Percentiles rank a stretch among this genome's conserved stretches.
Conservation (phyloP, 2,888 invertebrate genomes). For the Ceraclea dissimilis region DNA sequence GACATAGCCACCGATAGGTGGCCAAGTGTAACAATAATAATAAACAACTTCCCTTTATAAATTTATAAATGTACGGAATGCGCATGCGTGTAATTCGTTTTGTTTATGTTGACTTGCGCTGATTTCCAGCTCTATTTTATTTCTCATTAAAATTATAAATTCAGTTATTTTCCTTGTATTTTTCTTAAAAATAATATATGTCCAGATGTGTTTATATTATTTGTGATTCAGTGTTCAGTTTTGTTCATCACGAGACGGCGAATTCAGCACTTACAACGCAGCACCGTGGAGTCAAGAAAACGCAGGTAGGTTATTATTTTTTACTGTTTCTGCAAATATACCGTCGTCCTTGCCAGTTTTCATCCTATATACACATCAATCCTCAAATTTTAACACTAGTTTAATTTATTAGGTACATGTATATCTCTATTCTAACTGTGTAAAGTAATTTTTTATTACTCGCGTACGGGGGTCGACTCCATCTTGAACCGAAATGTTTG, state of each 20-base stretch:
- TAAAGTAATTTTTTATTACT: not conserved
- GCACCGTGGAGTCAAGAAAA: slow-evolving; percentile 55
- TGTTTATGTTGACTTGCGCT: slow-evolving; percentile 24
- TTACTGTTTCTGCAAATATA: not conserved
- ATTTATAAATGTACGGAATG: slow-evolving; percentile 6
- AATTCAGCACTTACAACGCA: slow-evolving; percentile 39
- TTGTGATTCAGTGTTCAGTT: slow-evolving; percentile 13
- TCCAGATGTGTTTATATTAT: not conserved
- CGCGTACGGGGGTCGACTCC: slow-evolving; percentile 17
- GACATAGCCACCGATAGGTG: not conserved
- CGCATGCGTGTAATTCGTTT: slow-evolving; percentile 26
- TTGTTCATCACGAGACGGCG: slow-evolving; percentile 11
- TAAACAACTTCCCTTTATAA: slow-evolving; percentile 18
- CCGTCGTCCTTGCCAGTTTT: not conserved
- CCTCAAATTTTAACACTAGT: not conserved
- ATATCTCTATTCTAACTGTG: no score
- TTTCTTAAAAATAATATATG: slow-evolving; percentile 5
- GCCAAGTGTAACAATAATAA: slow-evolving; percentile 5
- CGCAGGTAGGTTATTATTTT: slow-evolving; percentile 39
- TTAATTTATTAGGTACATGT: not conserved
- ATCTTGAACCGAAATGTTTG: slow-evolving; percentile 15
- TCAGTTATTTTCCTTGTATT: not conserved
- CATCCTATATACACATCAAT: not conserved
- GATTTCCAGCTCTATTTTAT: slow-evolving; percentile 3
- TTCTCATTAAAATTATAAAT: not conserved